Base-by-base conservation (phyloP, 2,113 vertebrate species). In the Rhinoderma darwinii region DNA sequence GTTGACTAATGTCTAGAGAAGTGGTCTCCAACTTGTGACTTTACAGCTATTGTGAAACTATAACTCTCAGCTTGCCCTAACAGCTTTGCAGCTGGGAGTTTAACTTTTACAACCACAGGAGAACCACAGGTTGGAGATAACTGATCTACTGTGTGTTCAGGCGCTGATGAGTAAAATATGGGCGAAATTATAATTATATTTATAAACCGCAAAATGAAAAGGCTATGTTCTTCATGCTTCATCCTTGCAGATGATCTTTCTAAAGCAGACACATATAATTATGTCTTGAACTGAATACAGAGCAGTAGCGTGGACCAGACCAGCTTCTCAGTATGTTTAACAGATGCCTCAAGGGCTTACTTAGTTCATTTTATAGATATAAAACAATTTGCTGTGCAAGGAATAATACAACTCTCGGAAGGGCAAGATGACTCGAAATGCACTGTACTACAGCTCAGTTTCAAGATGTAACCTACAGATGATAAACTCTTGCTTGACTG, bases 331-430 rank as follows among this genome's bases (percentile, higher is more conserved):
- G 39, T 77, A 77, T 66, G 10, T 68, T 85, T 85, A 85, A 77
- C 25, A 77, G 84, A 35, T 63, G 37, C 84, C 73, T 66, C 56
- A 66, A 66, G 74, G 84, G 84, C 41, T 66, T 77, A 66, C 41
- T 77, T 77, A 77, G 54, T 77, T 76, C 74, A 85, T 85, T 85
- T 77, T 59, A 84, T 77, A 30, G 73, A 47, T 77, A 59, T 85
- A 51, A 85, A 85, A 85, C 73, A 78, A 85, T 85, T 85, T 85
- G 84, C 83, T 85, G 84, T 77, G 84, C 83, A 77, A 85, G 84
- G 73, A 66, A 77, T 85, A 47, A 63, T 85, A 85, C 73, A 85
- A 85, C 54, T 66, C 84, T 85, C 84, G 66, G 73, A 85, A 85
- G 84, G 84, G 84, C 56, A 77, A 66, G 74, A 77, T 44, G 41